Base-by-base conservation (phyloP, 2,888 invertebrate genomes). In the Watsonalla binaria region DNA sequence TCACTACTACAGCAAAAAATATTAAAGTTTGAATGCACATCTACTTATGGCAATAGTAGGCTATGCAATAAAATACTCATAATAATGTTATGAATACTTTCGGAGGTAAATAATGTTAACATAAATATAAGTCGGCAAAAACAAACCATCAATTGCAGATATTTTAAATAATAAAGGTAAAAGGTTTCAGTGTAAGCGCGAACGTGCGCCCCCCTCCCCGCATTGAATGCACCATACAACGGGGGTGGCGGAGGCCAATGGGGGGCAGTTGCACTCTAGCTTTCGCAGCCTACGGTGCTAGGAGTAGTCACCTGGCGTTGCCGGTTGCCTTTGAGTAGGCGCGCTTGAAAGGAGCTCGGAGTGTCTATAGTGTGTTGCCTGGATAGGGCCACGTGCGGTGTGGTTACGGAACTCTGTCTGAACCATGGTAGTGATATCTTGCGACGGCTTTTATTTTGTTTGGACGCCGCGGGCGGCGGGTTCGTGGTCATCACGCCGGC, bases 381-480 rank as follows among this genome's bases (percentile, higher is more conserved):
- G 58, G 96, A 93, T 55, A 97, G 93, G 54, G 93, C 92, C 60
- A 95, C 94, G 84, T 95, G 96, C 53, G 93, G 92, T 70, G 93
- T 92, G 74, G 93, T 92, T 67, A 95, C 93, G 58, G 96, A 96
- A 72, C 94, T 94, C 85, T 96, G 96, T 53, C 96, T 92, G 86
- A 97, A 96, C 97, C 97, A 97, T 64, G 97, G 97, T 78, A 97
- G 89, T 54, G 96, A 97, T 71, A 97, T 97, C 87, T 97, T 97
- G 74, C 97, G 93, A 60, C 95, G 93, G 66, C 94, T 93, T 80
- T 95, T 96, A 78, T 94, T 93, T 82, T 86, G 92, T 84, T 91
- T 92, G 58, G 80, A 71, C 68, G 75, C 66, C 62, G 74, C 70
- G 63, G 75, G 78, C 68, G 75, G 74, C 62, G 74, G 76, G 69